phyloP scores from a whole-genome alignment of 2,113 vertebrate genomes.

The Chelonoidis abingdonii region DNA sequence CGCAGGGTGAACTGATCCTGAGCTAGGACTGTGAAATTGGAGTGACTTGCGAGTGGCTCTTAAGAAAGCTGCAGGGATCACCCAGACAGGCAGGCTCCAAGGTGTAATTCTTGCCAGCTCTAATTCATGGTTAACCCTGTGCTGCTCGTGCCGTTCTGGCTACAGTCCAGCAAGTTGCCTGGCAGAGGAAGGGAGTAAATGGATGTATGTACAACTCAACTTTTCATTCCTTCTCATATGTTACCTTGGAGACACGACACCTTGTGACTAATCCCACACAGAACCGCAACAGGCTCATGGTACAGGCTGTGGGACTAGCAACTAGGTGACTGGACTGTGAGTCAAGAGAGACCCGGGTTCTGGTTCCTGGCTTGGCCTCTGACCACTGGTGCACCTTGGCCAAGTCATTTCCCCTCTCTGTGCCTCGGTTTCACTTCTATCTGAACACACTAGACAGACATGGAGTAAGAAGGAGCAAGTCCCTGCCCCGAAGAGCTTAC shows the following conservation, averaged over 20 bases:
- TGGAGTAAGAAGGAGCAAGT: no score
- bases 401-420: background rate
- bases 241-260: background rate
- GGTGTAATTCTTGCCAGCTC: background rate
- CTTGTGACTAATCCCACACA: background rate
- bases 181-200: background rate
- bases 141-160: background rate
- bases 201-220: background rate
- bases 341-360: background rate
- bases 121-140: background rate
- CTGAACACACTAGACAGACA: no score
- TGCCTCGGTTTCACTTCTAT: rapidly evolving
- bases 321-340: background rate
- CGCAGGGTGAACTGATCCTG: background rate
- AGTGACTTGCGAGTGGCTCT: background rate
- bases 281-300: background rate
- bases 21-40: background rate
- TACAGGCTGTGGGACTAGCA: background rate
- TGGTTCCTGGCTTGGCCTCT: background rate
- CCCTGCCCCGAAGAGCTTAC: background rate
- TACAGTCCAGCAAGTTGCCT: background rate
- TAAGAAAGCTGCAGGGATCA: background rate
- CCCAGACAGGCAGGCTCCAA: background rate
- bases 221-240: background rate
- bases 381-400: background rate